Evolutionary conservation across 2,113 vertebrate species (phyloP), one percentile per base, ranked within the genome.

Genomic region (Elanoides forficatus): DNA sequence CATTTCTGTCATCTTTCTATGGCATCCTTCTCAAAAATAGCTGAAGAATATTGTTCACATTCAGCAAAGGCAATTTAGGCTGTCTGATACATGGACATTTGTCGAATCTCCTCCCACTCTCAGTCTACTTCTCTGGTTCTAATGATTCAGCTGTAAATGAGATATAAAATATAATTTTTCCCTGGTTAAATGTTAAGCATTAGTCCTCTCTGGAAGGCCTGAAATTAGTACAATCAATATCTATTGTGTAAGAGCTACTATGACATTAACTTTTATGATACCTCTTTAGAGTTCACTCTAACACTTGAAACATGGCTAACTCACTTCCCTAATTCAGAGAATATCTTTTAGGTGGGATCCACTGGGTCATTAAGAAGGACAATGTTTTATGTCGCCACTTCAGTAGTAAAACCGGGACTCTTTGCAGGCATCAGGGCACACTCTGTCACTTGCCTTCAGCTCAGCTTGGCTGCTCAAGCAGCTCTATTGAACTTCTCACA

Each of bases 61-160:
- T 92, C 42, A 90, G 25, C n/a, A 75, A 89, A 92, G 30, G 19
- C 32, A 81, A 12, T 93, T 91, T 52, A 50, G n/a, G 34, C 73
- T 91, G 25, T 58, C 36, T 91, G 67, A 74, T 82, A 52, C 15
- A 21, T 19, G 55, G 48, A 16, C 12, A 14, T 90, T 58, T 68
- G 52, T 58, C 1, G 6, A 55, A 65, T 62, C 18, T 67, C 47
- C 13, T 95, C 85, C 62, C 34, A 60, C 18, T 6, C 12, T 2
- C 20, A 47, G 11, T 70, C 67, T 50, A 32, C 53, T 94, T 76
- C 70, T 81, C 50, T 89, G 48, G 11, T 91, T 81, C 87, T 78
- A 86, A 74, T 81, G 67, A 91, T 85, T 90, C 70, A 72, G 19
- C 56, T 93, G 56, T 50, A 95, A 94, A 94, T 81, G 66, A 95